Evolutionary conservation across 2,113 vertebrate species (phyloP), one percentile per base, ranked within the genome.

Genomic region (Sander lucioperca): DNA sequence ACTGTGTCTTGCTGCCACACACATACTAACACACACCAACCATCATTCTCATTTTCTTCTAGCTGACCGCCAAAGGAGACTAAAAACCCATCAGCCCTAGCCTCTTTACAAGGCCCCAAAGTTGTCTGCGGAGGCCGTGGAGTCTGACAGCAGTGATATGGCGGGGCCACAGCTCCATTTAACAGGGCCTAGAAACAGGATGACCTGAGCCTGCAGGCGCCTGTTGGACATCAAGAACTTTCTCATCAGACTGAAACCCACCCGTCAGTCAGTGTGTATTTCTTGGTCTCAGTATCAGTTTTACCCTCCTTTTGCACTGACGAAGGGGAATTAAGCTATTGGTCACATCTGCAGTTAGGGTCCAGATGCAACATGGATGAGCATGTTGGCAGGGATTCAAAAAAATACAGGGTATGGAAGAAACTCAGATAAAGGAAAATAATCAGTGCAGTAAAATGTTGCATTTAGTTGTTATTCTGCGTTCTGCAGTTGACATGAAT

Each of bases 301-400:
- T 76, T 67, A 84, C 56, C 69, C 74, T 80, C 74, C 48, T 74
- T 78, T 85, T 70, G 23, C 62, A 85, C 72, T 74, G 80, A 86
- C 67, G 57, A 84, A 78, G 71, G 73, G 67, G 88, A 89, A 82
- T 88, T 12, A 79, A 78, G 79, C 50, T 86, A 87, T 93, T 69
- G 12, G 51, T 11, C 43, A 57, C 78, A 83, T 91, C 89, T 91
- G 82, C 86, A 89, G 36, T 0, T 48, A 65, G 78, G 62, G 80
- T 80, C 75, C 48, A 53, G 69, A 65, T 84, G 71, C 68, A 79
- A 74, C 67, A 74, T 50, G 75, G 78, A 90, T 86, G 88, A 78
- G 62, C 80, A 73, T 86, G 56, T 84, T 85, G 82, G 82, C 74
- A 71, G 62, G 18, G 13, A 82, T 65, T 68, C 62, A 82, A 79